Evolutionary conservation across 2,113 vertebrate species (phyloP).

Genomic region (Tiliqua scincoides): DNA sequence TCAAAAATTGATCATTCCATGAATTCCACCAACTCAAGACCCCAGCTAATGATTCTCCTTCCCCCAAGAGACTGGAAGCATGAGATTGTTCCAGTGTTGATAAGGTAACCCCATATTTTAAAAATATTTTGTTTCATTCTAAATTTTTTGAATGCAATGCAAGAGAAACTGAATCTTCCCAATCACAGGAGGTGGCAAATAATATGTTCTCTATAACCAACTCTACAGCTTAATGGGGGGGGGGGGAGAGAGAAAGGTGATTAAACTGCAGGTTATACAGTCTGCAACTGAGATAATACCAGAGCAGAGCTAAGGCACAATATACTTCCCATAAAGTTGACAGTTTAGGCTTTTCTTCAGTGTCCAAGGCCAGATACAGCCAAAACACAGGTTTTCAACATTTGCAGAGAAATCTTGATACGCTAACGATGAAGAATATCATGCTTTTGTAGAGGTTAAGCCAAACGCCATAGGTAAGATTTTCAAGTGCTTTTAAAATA

Average conservation of each 20-base stretch:
- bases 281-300: background rate
- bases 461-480: background rate
- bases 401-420: background rate
- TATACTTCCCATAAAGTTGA: background rate
- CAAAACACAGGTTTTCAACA: too few species aligned
- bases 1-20: background rate
- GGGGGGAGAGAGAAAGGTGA: background rate
- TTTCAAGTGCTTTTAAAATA: background rate
- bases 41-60: background rate
- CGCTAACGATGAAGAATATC: background rate
- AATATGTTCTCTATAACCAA: rapidly evolving
- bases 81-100: background rate
- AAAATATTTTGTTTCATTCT: too few species aligned
- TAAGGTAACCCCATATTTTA: background rate
- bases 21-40: background rate
- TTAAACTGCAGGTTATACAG: background rate
- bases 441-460: background rate
- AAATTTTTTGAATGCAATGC: background rate
- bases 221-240: background rate
- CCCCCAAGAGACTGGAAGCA: background rate
- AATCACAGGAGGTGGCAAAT: background rate
- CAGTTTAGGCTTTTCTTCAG: background rate
- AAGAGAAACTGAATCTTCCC: background rate
- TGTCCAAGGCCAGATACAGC: background rate
- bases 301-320: background rate